These are phyloP conservation scores for Lasioglossum pauxillum DNA, from an alignment of 2,888 invertebrate genomes.

Conservation along the genomic window DNA sequence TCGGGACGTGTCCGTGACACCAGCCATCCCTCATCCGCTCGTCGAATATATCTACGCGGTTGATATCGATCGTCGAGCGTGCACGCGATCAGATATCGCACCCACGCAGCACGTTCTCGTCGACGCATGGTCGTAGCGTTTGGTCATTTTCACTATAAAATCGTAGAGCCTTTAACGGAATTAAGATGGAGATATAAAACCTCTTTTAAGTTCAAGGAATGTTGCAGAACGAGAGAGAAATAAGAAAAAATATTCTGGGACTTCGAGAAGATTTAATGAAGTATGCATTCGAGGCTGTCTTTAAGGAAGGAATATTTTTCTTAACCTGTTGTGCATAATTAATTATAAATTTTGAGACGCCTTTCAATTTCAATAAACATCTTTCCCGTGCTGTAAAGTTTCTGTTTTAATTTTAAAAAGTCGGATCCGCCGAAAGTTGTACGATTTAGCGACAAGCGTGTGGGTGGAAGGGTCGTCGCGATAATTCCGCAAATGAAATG, in stretches of 20 bases:
- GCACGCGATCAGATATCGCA: conserved; percentile 63
- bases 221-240: background rate
- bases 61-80: conserved; percentile 61
- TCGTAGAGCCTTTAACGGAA: background rate
- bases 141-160: background rate
- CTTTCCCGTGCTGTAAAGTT: background rate
- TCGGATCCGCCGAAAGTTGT: background rate
- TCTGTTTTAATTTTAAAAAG: background rate
- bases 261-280: background rate
- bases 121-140: background rate
- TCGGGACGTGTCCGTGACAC: conserved; percentile 48
- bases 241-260: background rate
- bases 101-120: conserved; percentile 51
- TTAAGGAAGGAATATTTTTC: too few relatives aligned
- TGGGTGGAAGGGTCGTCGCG: background rate
- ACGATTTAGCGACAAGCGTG: background rate
- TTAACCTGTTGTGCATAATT: background rate
- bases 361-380: too few relatives aligned
- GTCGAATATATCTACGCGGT: conserved; percentile 62
- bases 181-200: background rate
- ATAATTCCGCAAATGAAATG: conserved; percentile 18
- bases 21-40: conserved; percentile 56
- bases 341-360: background rate
- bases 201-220: background rate
- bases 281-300: background rate